Evolutionary conservation across 2,797 vertebrate genomes (phyloP), one percentile per base, ranked within the genome.

Genomic region (Microchirus variegatus): DNA sequence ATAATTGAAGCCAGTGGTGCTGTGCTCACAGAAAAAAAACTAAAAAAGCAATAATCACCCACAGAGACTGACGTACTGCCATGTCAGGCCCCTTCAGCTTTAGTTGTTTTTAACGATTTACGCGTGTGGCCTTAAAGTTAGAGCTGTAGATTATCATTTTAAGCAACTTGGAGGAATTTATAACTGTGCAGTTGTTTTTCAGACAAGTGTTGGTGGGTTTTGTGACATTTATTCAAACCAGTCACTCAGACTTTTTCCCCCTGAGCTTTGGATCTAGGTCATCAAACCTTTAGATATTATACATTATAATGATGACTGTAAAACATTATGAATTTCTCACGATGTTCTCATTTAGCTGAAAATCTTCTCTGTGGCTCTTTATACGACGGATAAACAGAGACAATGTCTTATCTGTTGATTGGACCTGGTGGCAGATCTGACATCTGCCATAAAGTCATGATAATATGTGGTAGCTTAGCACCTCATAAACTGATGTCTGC

Each of bases 111-210:
- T 16, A 72, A 46, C 56, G 66, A 80, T 68, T 77, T 64, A 73
- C 41, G 53, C 40, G 37, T 61, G n/a, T 46, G 59, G 62, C 47
- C 52, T 61, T 36, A 60, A 22, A 53, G 48, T 53, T 53, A 13
- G 15, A 13, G 15, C 50, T 56, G 53, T 52, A 73, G 79, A 85
- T 83, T 81, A 78, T 63, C 45, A 71, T 77, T 62, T 70, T 13
- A 16, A 48, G 62, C 13, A 9, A 42, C 59, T 77, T 63, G 49
- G 51, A 63, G 55, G 40, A 70, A 82, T 84, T 82, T 70, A 80
- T 60, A 63, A 56, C 14, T 1, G 18, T 18, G 5, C 51, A 52
- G 69, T 50, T 14, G n/a, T 66, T 46, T 62, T 15, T 35, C 35
- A 63, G 19, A 64, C 55, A 65, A 56, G 52, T 53, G 54, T 19